Evolutionary conservation across 2,888 invertebrate genomes (phyloP).

Genomic region (Lasioglossum lativentre): DNA sequence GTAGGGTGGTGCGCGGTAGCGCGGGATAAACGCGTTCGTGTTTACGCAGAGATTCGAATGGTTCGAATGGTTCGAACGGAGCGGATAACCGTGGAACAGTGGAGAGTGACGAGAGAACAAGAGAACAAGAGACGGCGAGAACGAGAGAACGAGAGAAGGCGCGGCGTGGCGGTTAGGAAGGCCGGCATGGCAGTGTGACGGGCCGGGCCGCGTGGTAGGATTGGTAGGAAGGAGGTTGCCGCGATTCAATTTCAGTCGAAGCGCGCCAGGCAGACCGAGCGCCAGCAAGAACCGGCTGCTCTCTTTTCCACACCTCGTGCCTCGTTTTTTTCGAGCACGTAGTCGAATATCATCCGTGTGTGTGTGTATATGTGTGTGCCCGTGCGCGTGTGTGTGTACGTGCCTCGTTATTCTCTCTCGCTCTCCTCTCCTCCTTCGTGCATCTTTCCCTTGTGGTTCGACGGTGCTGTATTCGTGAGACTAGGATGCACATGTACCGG

Average conservation of each 20-base stretch:
- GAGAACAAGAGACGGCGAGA: neutral
- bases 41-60: constrained; percentile 49
- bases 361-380: neutral
- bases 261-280: constrained; percentile 79
- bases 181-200: constrained; percentile 53
- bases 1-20: neutral
- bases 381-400: neutral
- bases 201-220: constrained; percentile 57
- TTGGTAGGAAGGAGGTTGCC: constrained; percentile 62
- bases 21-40: constrained; percentile 40
- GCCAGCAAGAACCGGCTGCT: constrained; percentile 64
- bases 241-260: constrained; percentile 82
- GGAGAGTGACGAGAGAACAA: constrained; percentile 16
- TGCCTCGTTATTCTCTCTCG: neutral
- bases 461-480: constrained; percentile 12
- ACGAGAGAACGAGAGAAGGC: constrained; percentile 8
- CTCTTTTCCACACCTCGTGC: constrained; percentile 61
- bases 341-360: constrained; percentile 20
- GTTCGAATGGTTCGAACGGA: neutral
- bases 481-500: constrained; percentile 28
- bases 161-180: constrained; percentile 61
- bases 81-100: constrained; percentile 13
- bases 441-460: neutral
- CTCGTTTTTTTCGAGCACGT: constrained; percentile 49
- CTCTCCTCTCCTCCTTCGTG: neutral